phyloP scores from a whole-genome alignment of 53 echinoderm and acorn worm genomes.

The Temnopleurus reevesii region DNA sequence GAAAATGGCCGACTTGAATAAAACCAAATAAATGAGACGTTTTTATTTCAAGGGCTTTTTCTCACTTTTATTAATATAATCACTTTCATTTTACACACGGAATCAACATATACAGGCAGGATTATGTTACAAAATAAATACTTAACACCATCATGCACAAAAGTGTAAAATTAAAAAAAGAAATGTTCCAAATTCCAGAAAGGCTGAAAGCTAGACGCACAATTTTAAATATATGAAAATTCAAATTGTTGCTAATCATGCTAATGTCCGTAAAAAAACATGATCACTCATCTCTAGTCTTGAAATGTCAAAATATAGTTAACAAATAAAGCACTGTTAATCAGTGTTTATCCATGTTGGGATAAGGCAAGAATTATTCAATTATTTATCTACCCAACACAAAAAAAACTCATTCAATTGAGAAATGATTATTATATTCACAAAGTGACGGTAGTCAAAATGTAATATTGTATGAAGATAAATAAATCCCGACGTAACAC shows the following conservation, averaged over 20 bases:
- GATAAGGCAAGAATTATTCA: too few species aligned
- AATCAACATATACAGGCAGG: slow-evolving; percentile 49
- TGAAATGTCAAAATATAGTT: not conserved
- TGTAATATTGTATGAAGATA: too few species aligned
- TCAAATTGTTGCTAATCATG: not conserved
- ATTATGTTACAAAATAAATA: slow-evolving; percentile 23
- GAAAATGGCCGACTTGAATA: too few species aligned
- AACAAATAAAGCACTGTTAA: not conserved
- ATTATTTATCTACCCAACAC: too few species aligned
- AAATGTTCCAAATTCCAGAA: not conserved
- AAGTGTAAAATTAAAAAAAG: not conserved
- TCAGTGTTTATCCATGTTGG: too few species aligned
- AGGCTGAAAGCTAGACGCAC: too few species aligned
- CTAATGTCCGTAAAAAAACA: not conserved
- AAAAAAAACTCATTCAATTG: too few species aligned
- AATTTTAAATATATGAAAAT: not conserved
- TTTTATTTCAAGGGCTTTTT: too few species aligned
- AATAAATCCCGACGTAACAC: too few species aligned
- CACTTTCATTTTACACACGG: slow-evolving; percentile 21
- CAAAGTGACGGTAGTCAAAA: too few species aligned
- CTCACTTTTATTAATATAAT: slow-evolving; percentile 54
- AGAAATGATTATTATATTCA: too few species aligned
- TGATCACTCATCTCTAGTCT: not conserved
- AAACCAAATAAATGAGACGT: too few species aligned
- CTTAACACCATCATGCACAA: not conserved